phyloP scores from a whole-genome alignment of 2,888 invertebrate species.

The Mactromeris polynyma region DNA sequence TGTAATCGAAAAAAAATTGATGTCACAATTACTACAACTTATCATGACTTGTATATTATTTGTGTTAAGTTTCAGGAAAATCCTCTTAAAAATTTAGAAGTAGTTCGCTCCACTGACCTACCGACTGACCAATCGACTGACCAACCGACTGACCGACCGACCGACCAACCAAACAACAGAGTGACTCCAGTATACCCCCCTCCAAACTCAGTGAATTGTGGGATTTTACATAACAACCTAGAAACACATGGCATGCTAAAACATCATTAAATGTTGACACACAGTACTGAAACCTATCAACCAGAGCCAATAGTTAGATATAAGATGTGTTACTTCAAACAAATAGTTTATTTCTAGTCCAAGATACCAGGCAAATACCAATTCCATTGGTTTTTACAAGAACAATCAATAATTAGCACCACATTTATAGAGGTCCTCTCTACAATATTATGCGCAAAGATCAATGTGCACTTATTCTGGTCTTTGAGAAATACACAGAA shows the following conservation, averaged over 20 bases:
- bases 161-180: too few relatives aligned
- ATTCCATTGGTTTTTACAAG: neutral
- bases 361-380: neutral
- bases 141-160: too few relatives aligned
- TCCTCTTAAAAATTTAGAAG: too few relatives aligned
- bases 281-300: neutral
- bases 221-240: neutral
- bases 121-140: too few relatives aligned
- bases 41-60: too few relatives aligned
- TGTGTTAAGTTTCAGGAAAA: too few relatives aligned
- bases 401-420: neutral
- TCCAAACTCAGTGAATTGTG: neutral
- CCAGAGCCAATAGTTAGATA: neutral
- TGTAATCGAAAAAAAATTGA: too few relatives aligned
- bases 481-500: neutral
- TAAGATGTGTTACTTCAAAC: constrained; percentile 8
- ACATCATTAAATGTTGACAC: constrained; percentile 9
- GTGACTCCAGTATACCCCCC: too few relatives aligned
- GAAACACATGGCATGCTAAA: neutral
- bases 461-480: constrained; percentile 11
- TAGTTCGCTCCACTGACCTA: too few relatives aligned
- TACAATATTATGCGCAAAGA: constrained; percentile 4
- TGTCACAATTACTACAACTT: too few relatives aligned
- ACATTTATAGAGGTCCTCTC: neutral
- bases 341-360: neutral